Evolutionary conservation across 2,888 invertebrate species (phyloP), one percentile per base, ranked within the genome.

Genomic region (Pollenia griseotomentosa): DNA sequence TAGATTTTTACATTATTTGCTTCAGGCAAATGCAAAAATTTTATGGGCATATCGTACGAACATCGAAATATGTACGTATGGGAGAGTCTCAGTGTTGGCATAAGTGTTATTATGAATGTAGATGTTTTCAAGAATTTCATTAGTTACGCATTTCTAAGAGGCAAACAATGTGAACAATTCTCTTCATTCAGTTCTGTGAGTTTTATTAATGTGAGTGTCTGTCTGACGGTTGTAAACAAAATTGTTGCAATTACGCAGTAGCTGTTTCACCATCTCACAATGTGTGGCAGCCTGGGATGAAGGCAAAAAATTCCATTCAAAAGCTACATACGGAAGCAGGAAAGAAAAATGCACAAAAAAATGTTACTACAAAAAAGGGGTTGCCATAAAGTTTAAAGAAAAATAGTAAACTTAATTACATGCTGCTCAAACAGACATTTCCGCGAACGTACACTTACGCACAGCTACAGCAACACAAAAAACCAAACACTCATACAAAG

Each of bases 231-330:
- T 73, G 48, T 68, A 40, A 16, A 59, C 10, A 59, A 80, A 73
- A 85, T 71, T 81, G 75, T 85, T 85, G 77, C 80, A 85, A 81
- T 66, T 81, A 85, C 77, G 71, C 65, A 65, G 68, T 70, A 40
- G 42, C 75, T 70, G 75, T 70, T 73, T 57, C 23, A 61, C 19
- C 65, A 19, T 5, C 19, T 19, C 71, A 42, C 68, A 68, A 19
- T 74, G 55, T 68, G 46, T 14, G 51, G 53, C 40, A 61, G 63
- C 53, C 51, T 51, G 33, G 16, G n/a, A 59, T 71, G 33, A 53
- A 79, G 14, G 65, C 48, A 68, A 73, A 59, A 71, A 85, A 63
- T 63, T 75, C 44, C 48, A 75, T 70, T 80, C 40, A 70, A 70
- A 75, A 78, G 53, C 40, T 71, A 55, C 53, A 42, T 42, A 23